phyloP scores from a whole-genome alignment of 1,140 invertebrate species.

The Drosophila triauraria region DNA sequence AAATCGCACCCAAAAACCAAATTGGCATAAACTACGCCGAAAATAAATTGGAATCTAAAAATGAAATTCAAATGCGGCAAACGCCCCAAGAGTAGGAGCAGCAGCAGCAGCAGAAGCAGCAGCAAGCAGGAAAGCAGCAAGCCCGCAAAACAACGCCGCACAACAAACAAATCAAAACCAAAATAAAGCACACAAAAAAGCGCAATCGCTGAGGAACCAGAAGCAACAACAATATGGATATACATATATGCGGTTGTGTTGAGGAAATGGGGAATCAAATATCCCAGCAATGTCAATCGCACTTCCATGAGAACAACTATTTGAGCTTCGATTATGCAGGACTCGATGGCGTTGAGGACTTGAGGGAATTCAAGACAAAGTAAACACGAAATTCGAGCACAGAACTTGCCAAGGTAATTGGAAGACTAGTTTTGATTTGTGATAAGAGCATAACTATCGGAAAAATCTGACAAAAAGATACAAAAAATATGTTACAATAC shows the following conservation, averaged over 20 bases:
- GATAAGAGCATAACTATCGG: not conserved
- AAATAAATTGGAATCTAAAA: slow-evolving; percentile 81
- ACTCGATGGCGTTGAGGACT: not conserved
- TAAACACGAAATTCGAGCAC: not conserved
- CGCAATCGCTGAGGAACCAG: slow-evolving; percentile 15
- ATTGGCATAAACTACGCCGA: slow-evolving; percentile 79
- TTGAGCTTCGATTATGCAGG: slow-evolving; percentile 1
- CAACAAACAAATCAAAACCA: slow-evolving; percentile 57
- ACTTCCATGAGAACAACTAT: slow-evolving; percentile 7
- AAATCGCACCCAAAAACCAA: slow-evolving; percentile 77
- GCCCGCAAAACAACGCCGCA: slow-evolving; percentile 35
- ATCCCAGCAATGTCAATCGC: slow-evolving; percentile 22
- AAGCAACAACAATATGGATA: slow-evolving; percentile 17
- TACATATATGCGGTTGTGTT: slow-evolving; percentile 16
- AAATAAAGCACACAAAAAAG: slow-evolving; percentile 45
- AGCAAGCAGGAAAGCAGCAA: not conserved
- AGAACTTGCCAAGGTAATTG: too few relatives aligned
- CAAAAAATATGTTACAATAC: too few relatives aligned
- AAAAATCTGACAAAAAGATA: not conserved
- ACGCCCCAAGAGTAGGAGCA: slow-evolving; percentile 35
- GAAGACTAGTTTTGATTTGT: too few relatives aligned
- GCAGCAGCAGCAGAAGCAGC: slow-evolving; percentile 1
- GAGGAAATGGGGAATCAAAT: slow-evolving; percentile 25
- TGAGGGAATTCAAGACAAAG: not conserved
- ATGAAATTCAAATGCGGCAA: slow-evolving; percentile 75